These are phyloP conservation scores for Grus americana DNA, from an alignment of 2,113 vertebrate genomes.

Conservation along the genomic window DNA sequence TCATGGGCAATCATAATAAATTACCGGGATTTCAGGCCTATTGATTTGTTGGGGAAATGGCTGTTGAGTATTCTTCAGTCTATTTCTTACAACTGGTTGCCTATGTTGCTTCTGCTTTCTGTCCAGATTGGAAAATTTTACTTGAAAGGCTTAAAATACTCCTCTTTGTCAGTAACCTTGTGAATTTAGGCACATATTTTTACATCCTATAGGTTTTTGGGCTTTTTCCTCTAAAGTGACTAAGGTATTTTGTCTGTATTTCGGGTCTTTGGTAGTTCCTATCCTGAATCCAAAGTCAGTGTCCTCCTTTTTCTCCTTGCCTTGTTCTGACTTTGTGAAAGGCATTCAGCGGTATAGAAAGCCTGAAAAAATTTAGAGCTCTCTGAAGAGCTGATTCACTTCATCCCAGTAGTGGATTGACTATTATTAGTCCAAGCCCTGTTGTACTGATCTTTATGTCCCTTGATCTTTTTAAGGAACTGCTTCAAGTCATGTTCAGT, in stretches of 20 bases:
- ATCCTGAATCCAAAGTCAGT: neutral
- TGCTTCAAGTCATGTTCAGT: neutral
- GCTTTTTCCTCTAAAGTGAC: neutral
- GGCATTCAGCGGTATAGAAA: neutral
- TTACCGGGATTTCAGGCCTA: neutral
- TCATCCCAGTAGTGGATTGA: neutral
- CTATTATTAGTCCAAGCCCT: constrained; percentile 15
- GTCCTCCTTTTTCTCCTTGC: neutral
- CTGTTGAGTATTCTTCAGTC: neutral
- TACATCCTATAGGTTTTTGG: neutral
- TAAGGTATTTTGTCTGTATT: neutral
- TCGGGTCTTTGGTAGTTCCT: neutral
- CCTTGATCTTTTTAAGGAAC: constrained; percentile 3
- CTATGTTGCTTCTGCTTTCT: neutral
- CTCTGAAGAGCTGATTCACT: neutral
- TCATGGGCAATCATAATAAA: neutral
- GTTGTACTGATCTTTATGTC: neutral
- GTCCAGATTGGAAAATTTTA: neutral
- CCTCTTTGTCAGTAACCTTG: neutral
- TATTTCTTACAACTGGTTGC: neutral
- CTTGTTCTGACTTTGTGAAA: constrained; percentile 1
- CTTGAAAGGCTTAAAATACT: neutral
- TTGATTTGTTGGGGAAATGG: neutral
- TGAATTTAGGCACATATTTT: neutral
- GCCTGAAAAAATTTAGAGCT: neutral